Conservation (phyloP, 2,888 invertebrate species). For the Macrophya alboannulata region DNA sequence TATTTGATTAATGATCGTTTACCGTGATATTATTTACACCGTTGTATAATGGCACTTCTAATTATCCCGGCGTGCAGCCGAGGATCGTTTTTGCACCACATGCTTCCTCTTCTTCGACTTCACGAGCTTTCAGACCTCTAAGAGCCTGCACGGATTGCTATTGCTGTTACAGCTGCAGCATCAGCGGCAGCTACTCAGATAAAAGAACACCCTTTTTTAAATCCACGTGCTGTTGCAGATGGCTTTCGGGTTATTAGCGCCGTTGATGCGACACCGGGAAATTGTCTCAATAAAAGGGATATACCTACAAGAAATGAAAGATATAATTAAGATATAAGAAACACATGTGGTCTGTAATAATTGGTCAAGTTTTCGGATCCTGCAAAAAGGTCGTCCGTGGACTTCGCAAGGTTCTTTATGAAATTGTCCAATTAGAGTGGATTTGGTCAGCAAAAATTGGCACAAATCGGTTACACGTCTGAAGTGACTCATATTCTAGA, state of each 20-base stretch:
- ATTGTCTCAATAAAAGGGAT: slow-evolving; percentile 36
- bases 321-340: background rate
- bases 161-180: background rate
- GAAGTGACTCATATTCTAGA: too few species aligned
- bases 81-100: background rate
- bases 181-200: background rate
- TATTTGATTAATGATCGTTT: background rate
- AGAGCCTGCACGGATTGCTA: background rate
- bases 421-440: background rate
- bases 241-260: slow-evolving; percentile 20
- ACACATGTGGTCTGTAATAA: background rate
- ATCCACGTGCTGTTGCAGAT: background rate
- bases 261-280: slow-evolving; percentile 20
- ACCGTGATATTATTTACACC: background rate
- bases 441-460: background rate
- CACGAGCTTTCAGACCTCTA: background rate
- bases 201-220: background rate
- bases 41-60: slow-evolving; percentile 21
- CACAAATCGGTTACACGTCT: background rate
- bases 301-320: background rate
- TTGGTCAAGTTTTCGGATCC: background rate
- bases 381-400: background rate
- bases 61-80: background rate
- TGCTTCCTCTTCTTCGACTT: background rate
- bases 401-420: background rate